Conservation (phyloP, 2,888 invertebrate genomes). For the Eutolmus rufibarbis region DNA sequence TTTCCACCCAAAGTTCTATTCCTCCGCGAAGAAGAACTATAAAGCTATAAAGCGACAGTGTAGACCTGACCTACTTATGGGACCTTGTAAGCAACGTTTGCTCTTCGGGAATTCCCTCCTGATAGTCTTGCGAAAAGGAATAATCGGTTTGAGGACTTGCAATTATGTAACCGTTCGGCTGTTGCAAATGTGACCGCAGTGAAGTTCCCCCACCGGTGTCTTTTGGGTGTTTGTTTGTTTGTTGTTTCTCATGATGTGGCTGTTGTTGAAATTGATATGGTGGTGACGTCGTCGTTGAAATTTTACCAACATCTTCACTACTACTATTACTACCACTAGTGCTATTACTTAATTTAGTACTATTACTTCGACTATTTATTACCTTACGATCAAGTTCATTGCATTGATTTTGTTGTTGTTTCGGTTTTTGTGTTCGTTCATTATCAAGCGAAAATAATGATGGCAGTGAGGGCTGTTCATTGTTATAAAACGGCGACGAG, state of each 20-base stretch:
- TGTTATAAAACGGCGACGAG: background rate
- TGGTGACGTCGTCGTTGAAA: slow-evolving; percentile 5
- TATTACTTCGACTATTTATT: slow-evolving; percentile 43
- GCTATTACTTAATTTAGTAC: slow-evolving; percentile 37
- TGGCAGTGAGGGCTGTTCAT: slow-evolving; percentile 34
- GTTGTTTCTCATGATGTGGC: background rate
- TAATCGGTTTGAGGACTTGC: slow-evolving; percentile 14
- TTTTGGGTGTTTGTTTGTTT: background rate
- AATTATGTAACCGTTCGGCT: slow-evolving; percentile 34
- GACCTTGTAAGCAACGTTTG: slow-evolving; percentile 10
- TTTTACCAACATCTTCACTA: background rate
- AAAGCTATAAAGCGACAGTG: background rate
- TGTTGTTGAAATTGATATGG: slow-evolving; percentile 25
- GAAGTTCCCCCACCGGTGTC: background rate
- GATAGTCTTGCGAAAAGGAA: slow-evolving; percentile 20
- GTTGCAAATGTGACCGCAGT: background rate
- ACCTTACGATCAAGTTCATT: slow-evolving; percentile 44
- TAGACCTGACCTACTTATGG: background rate
- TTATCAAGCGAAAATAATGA: slow-evolving; percentile 26
- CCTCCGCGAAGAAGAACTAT: background rate
- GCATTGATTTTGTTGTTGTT: slow-evolving; percentile 42
- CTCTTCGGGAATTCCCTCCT: slow-evolving; percentile 16
- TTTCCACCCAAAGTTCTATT: background rate
- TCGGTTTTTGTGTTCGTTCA: slow-evolving; percentile 29
- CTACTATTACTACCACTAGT: slow-evolving; percentile 36